Conservation (phyloP, 53 echinoderm and acorn worm species). For the Luidia sarsii region DNA sequence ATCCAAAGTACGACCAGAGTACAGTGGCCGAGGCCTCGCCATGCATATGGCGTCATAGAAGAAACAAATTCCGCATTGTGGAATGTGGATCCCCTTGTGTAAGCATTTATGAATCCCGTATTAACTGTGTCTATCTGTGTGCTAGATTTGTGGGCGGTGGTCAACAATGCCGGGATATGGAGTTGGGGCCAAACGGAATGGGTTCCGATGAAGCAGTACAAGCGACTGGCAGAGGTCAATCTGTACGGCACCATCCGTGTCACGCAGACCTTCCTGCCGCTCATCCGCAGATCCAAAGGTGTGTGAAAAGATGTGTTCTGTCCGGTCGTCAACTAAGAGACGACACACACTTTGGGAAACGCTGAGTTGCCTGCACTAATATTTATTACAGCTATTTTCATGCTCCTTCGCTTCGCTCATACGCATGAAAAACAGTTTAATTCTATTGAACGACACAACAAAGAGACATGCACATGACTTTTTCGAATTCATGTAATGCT, state of each 20-base stretch:
- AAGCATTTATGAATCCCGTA: neutral
- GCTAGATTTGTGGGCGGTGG: constrained; percentile 52
- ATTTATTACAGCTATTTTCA: too few species aligned
- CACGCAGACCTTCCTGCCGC: constrained; percentile 54
- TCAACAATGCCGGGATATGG: constrained; percentile 74
- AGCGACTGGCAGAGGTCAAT: constrained; percentile 57
- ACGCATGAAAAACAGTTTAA: too few species aligned
- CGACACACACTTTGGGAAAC: too few species aligned
- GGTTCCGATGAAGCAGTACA: constrained; percentile 24
- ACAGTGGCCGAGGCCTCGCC: too few species aligned
- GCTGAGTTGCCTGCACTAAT: too few species aligned
- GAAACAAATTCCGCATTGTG: neutral
- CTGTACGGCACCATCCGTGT: constrained; percentile 54
- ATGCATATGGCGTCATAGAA: too few species aligned
- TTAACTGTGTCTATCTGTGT: constrained; percentile 2
- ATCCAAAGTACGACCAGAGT: too few species aligned
- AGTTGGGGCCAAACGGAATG: constrained; percentile 49
- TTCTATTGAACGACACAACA: too few species aligned
- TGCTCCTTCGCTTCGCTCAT: too few species aligned
- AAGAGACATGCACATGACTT: too few species aligned
- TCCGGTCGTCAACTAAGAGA: neutral
- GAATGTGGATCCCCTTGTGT: neutral
- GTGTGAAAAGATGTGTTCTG: too few species aligned
- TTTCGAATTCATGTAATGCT: too few species aligned
- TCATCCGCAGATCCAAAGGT: constrained; percentile 58